Evolutionary conservation across 2,797 vertebrate genomes (phyloP).

Genomic region (Gastrophryne carolinensis): DNA sequence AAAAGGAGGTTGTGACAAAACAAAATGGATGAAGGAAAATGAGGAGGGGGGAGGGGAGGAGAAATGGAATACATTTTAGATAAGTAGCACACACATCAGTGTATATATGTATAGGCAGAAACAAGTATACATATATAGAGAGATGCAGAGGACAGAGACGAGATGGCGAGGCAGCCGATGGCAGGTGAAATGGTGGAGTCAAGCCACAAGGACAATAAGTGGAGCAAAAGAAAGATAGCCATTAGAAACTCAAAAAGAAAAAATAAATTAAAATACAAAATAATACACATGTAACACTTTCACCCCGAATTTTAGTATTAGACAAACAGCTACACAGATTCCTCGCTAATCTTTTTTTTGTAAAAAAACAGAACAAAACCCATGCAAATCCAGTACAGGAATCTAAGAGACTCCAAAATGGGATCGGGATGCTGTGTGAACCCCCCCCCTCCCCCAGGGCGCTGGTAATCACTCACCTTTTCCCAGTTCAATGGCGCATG

Average conservation of each 20-base stretch:
- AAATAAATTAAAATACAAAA: constrained; percentile 45
- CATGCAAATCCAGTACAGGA: no score
- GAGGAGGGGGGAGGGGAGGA: constrained; percentile 14
- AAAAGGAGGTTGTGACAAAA: constrained; percentile 72
- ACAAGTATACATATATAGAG: not conserved
- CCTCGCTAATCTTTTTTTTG: no score
- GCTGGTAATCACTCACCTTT: no score
- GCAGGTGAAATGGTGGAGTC: constrained; percentile 57
- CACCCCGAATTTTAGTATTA: no score
- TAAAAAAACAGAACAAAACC: no score
- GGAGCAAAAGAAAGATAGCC: not conserved
- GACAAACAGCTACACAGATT: no score
- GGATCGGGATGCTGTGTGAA: no score
- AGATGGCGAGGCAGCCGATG: not conserved
- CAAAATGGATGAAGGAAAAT: constrained; percentile 69
- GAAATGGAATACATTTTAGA: constrained; percentile 13
- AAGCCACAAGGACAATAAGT: constrained; percentile 37
- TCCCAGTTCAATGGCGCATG: no score
- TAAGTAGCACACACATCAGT: not conserved
- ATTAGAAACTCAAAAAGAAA: not conserved
- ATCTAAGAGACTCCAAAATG: no score
- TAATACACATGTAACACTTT: no score
- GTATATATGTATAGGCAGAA: not conserved
- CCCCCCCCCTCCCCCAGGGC: no score
- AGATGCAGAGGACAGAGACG: not conserved